Percentiles rank a stretch among this genome's conserved stretches.
Conservation (phyloP, 1,140 invertebrate genomes). For the Argopecten irradians region DNA sequence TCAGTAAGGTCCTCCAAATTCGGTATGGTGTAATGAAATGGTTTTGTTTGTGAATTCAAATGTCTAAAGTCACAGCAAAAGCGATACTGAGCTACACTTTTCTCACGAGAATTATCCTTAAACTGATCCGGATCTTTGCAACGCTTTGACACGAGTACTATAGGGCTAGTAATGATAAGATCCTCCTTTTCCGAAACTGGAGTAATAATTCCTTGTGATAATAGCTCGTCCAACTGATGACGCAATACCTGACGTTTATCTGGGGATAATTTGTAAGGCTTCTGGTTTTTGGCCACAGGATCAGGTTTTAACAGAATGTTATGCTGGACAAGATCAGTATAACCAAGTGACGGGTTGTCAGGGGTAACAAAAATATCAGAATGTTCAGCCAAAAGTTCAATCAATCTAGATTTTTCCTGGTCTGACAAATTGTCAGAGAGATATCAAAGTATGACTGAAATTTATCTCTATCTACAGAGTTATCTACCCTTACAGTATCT, state of each 20-base stretch:
- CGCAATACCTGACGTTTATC: constrained; percentile 38
- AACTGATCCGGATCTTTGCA: too few species aligned
- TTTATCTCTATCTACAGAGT: too few species aligned
- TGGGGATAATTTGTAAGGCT: constrained; percentile 32
- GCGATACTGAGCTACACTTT: too few species aligned
- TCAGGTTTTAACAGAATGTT: constrained; percentile 35
- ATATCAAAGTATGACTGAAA: constrained; percentile 38
- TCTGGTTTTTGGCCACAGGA: constrained; percentile 27
- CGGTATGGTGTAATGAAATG: too few species aligned
- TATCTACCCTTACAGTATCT: not conserved
- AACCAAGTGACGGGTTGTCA: constrained; percentile 41
- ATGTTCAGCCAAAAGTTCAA: constrained; percentile 26
- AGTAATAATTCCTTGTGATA: constrained; percentile 45
- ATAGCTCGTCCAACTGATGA: constrained; percentile 39
- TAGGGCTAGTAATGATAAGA: constrained; percentile 43
- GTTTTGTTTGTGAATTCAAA: too few species aligned
- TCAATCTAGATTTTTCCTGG: not conserved
- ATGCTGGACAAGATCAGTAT: constrained; percentile 41
- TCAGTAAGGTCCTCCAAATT: too few species aligned
- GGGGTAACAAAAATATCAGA: constrained; percentile 42
- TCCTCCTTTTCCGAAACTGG: constrained; percentile 44
- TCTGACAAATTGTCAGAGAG: constrained; percentile 4
- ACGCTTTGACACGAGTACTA: too few species aligned
- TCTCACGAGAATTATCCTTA: too few species aligned
- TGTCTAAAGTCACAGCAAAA: too few species aligned